Conservation (phyloP, 2,113 vertebrate species). For the Delphinus delphis region DNA sequence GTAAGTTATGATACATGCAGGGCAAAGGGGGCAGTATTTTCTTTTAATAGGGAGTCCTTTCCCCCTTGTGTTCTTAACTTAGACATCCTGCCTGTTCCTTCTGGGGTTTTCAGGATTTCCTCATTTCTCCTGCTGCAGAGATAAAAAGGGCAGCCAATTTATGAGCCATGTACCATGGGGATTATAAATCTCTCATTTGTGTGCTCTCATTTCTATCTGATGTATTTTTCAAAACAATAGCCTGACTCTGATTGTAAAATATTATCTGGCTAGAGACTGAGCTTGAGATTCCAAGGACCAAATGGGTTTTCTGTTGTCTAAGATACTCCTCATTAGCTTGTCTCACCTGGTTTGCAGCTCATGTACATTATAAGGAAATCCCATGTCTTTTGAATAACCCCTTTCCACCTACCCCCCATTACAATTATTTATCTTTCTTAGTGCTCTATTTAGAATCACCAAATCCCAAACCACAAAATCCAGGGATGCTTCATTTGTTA, state of each 20-base stretch:
- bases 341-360: constrained; percentile 22
- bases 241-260: constrained; percentile 12
- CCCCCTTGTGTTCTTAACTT: constrained; percentile 13
- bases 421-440: constrained; percentile 42
- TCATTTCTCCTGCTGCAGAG: constrained; percentile 8
- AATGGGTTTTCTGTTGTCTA: constrained; percentile 8
- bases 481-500: constrained; percentile 24
- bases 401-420: not conserved
- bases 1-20: constrained; percentile 24
- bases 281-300: constrained; percentile 14
- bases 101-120: constrained; percentile 53
- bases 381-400: constrained; percentile 22
- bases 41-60: constrained; percentile 50
- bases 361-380: not conserved
- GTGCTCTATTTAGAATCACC: not conserved
- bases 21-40: constrained; percentile 42
- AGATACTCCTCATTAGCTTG: constrained; percentile 17
- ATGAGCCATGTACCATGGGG: not conserved
- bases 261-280: not conserved
- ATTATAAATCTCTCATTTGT: constrained; percentile 53
- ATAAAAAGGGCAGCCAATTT: constrained; percentile 48
- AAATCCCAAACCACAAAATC: not conserved
- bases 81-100: constrained; percentile 35
- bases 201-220: constrained; percentile 37
- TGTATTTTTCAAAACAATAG: constrained; percentile 55